Base-by-base conservation (phyloP, 1,140 invertebrate genomes). In the Heliconius hermathena region DNA sequence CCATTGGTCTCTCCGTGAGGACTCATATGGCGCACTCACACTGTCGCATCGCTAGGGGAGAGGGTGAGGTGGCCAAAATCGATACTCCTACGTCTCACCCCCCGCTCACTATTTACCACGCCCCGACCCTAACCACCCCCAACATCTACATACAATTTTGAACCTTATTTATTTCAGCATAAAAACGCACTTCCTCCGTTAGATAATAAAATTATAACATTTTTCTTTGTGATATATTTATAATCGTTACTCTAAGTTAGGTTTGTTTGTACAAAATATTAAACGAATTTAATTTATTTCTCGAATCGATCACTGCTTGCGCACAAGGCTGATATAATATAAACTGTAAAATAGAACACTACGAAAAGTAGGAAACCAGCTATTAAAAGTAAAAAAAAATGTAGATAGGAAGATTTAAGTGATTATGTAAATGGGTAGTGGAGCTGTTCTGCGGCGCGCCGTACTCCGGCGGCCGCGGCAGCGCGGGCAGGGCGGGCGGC, bases 51-150 rank as follows among this genome's bases (percentile, higher is more conserved):
- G 85, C 82, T 88, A 85, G 91, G 92, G 91, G 92, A 86, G 90
- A 91, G 91, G 88, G 92, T 87, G 90, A 89, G 88, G 89, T 88
- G 88, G 81, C 86, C 87, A 93, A 94, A 94, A 94, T 94, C 93
- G 93, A 94, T 94, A 94, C 85, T 94, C 85, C 89, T 91, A 87
- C 90, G 91, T 91, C 90, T 91, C 84, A 81, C 88, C 85, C 89
- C 88, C 90, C 91, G 84, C 91, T 79, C 86, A 82, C 85, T 83
- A 82, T 85, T 85, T 88, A 85, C 88, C 87, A 87, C 88, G 87
- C 88, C 88, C 86, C 86, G 86, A 90, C 88, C 90, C 91, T 92
- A 94, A 94, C 93, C 91, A 92, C 90, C 93, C 91, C 86, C 84
- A 92, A 92, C 90, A 90, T 82, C 81, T 88, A 82, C 88, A 85